A percentile compares a stretch with the other conserved stretches of the same genome.
phyloP scores from a whole-genome alignment of 2,888 invertebrate genomes.

The Saturnia japonica region DNA sequence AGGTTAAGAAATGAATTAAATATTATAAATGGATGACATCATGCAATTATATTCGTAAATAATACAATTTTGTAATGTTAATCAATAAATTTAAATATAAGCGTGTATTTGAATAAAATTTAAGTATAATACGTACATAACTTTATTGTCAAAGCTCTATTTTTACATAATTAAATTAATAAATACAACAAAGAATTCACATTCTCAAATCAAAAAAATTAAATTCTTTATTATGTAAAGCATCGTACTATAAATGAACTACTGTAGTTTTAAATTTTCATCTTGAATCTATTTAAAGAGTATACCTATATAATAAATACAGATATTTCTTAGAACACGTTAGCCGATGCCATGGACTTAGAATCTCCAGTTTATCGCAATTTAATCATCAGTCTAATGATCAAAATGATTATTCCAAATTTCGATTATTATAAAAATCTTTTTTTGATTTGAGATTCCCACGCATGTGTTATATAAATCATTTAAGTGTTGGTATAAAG shows the following conservation, averaged over 20 bases:
- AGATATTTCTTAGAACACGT: neutral
- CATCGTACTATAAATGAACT: neutral
- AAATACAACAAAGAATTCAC: neutral
- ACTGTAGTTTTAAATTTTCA: neutral
- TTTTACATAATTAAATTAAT: neutral
- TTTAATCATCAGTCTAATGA: neutral
- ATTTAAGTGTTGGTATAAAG: constrained; percentile 45
- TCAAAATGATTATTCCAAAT: neutral
- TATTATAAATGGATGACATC: constrained; percentile 61
- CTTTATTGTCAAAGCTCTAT: neutral
- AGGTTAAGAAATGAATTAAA: constrained; percentile 73
- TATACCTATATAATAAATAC: neutral
- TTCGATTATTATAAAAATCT: neutral
- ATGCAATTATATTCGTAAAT: constrained; percentile 50
- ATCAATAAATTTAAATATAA: constrained; percentile 25
- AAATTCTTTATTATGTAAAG: neutral
- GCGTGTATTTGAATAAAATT: neutral
- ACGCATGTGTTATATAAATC: constrained; percentile 19
- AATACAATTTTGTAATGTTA: constrained; percentile 28
- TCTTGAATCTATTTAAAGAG: neutral
- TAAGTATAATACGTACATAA: neutral
- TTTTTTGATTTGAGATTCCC: constrained; percentile 32
- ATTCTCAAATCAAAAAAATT: neutral
- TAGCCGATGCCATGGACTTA: neutral
- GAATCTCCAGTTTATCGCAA: neutral